Evolutionary conservation across 1,140 invertebrate species (phyloP).

Genomic region (Diabrotica undecimpunctata): DNA sequence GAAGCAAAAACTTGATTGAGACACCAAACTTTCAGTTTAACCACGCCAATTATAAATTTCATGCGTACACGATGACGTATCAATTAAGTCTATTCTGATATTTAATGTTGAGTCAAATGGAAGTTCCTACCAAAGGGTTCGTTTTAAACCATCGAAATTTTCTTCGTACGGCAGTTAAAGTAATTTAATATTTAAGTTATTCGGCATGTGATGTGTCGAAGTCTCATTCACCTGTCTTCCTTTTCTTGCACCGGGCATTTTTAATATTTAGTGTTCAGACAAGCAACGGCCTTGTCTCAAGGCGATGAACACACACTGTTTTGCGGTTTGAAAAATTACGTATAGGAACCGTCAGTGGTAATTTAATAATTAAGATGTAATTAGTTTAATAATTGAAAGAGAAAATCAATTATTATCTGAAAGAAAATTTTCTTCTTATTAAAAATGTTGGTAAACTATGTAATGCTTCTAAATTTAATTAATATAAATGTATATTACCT

Average conservation of each 20-base stretch:
- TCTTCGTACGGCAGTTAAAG: slow-evolving; percentile 17
- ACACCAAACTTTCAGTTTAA: slow-evolving; percentile 21
- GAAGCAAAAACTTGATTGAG: slow-evolving; percentile 5
- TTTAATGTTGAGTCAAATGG: slow-evolving; percentile 11
- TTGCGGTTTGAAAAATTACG: slow-evolving; percentile 8
- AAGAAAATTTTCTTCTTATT: no score
- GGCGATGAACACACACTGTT: slow-evolving; percentile 3
- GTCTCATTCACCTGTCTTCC: slow-evolving; percentile 28
- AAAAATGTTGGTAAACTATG: no score
- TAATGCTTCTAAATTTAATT: no score
- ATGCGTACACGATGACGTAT: slow-evolving; percentile 23
- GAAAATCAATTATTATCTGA: no score
- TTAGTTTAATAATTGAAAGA: no score
- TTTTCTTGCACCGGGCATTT: slow-evolving; percentile 27
- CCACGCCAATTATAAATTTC: slow-evolving; percentile 29
- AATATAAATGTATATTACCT: no score
- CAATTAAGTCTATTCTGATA: slow-evolving; percentile 18
- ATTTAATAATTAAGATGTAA: no score
- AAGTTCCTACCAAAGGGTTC: slow-evolving; percentile 5
- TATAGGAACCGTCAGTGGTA: no score
- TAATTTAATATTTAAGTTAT: slow-evolving; percentile 35
- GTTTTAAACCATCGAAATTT: slow-evolving; percentile 23
- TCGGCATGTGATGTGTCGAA: slow-evolving; percentile 28
- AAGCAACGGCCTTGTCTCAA: slow-evolving; percentile 20
- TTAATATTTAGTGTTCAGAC: slow-evolving; percentile 6